These are phyloP conservation scores for Coturnix japonica DNA, from an alignment of 2,113 vertebrate genomes.

Conservation along the genomic window DNA sequence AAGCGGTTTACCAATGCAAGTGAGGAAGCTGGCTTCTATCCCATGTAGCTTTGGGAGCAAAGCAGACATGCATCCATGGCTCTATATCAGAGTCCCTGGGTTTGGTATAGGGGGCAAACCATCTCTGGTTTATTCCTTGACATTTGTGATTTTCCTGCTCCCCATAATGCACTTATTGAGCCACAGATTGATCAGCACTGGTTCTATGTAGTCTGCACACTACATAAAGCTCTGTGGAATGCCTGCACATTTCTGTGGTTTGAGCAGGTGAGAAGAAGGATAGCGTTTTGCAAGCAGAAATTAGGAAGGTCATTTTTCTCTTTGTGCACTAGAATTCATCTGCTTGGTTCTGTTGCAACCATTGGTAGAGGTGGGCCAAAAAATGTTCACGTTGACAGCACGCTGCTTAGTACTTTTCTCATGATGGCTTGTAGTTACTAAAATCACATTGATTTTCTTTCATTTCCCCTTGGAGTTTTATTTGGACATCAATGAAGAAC, in stretches of 20 bases:
- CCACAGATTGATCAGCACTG: not conserved
- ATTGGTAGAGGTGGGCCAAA: not conserved
- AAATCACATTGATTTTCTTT: fast-evolving
- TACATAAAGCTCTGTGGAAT: not conserved
- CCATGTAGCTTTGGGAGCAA: not conserved
- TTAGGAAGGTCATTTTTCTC: fast-evolving
- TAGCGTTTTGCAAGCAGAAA: not conserved
- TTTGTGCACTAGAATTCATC: not conserved
- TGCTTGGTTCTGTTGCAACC: not conserved
- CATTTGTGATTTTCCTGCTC: not conserved
- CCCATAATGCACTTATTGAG: not conserved
- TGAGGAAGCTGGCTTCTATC: not conserved
- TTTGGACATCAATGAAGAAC: not conserved
- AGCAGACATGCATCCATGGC: fast-evolving
- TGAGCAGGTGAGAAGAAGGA: not conserved
- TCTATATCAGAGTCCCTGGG: not conserved
- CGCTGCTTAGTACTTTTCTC: not conserved
- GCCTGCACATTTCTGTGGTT: not conserved
- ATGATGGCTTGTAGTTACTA: not conserved
- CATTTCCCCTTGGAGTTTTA: not conserved
- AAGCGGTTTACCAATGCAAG: fast-evolving
- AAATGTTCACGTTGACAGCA: fast-evolving
- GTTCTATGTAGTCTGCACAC: not conserved
- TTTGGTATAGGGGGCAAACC: not conserved
- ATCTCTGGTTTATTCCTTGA: not conserved